Conservation (phyloP, 2,888 invertebrate genomes). For the Piscicola geometra region DNA sequence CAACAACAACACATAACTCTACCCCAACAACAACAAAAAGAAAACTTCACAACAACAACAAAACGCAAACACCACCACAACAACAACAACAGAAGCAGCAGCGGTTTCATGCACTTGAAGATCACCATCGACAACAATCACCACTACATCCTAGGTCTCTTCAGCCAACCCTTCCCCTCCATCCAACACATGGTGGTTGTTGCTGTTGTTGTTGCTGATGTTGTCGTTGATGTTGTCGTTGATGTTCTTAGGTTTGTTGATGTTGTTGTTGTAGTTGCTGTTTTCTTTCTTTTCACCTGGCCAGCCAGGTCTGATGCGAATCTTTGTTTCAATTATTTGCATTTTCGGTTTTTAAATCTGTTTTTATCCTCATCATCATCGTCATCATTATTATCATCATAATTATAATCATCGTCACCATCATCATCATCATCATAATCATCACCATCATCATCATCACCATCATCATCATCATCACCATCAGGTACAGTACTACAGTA, state of each 20-base stretch:
- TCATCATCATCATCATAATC: neutral
- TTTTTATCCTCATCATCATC: neutral
- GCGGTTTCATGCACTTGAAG: conserved; percentile 94
- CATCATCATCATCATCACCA: neutral
- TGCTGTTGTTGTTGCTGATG: neutral
- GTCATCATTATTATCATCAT: neutral
- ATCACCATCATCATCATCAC: neutral
- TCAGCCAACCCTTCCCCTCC: conserved; percentile 82
- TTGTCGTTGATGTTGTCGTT: neutral
- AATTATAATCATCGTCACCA: neutral
- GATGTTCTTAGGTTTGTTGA: neutral
- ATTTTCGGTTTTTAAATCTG: neutral
- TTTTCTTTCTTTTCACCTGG: too few relatives aligned
- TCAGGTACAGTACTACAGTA: conserved; percentile 75
- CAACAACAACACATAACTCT: too few relatives aligned
- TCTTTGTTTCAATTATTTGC: neutral
- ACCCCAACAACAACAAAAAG: too few relatives aligned
- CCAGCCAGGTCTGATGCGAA: too few relatives aligned
- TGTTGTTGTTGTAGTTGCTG: neutral
- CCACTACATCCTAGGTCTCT: conserved; percentile 82
- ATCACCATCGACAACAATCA: conserved; percentile 69
- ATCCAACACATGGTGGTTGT: conserved; percentile 75
- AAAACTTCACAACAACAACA: too few relatives aligned
- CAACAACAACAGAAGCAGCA: conserved; percentile 68
- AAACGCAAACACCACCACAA: neutral